Base-by-base conservation (phyloP, 2,113 vertebrate genomes). In the Micronisus gabar region DNA sequence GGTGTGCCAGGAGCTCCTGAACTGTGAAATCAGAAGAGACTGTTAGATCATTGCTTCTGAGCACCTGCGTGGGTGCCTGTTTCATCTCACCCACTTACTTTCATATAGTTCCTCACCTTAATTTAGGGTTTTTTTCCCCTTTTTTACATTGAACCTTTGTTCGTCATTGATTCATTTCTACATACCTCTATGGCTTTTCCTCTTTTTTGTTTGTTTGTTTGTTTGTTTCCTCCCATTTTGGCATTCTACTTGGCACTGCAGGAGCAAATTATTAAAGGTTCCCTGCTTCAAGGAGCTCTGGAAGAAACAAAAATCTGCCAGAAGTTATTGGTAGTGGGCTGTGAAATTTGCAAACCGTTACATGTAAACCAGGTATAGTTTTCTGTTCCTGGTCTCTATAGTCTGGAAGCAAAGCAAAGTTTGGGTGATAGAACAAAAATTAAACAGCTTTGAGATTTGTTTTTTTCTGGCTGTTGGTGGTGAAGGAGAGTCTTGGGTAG, bases 241-340 rank as follows among this genome's bases (percentile, higher is more conserved):
- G 5, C 68, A 61, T 81, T 91, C 40, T 75, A 43, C 43, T 93
- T 91, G 62, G 43, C 32, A 85, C 71, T 48, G 52, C 62, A 47
- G 56, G 84, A 93, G 73, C 70, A 85, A 89, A 91, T 93, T 91
- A 85, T 68, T 91, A 63, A 95, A 89, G 61, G 52, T 47, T 87
- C 66, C 62, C 48, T 85, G 66, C 73, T 85, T 63, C 71, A 80
- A 72, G 81, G 66, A 90, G 48, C 40, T 75, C 41, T 47, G 48
- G 26, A 61, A 79, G 50, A 74, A 79, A 13, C 56, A 20, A 36
- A 5, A 29, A 13, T 41, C 70, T 88, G 48, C 83, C 86, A 75
- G 53, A 86, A 95, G 52, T 91, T 81, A 62, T 67, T 81, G 93
- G 88, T 95, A 95, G 56, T 74, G 68, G 40, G 34, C 67, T 94